phyloP scores from a whole-genome alignment of 2,888 invertebrate genomes.

The Hedya salicella region DNA sequence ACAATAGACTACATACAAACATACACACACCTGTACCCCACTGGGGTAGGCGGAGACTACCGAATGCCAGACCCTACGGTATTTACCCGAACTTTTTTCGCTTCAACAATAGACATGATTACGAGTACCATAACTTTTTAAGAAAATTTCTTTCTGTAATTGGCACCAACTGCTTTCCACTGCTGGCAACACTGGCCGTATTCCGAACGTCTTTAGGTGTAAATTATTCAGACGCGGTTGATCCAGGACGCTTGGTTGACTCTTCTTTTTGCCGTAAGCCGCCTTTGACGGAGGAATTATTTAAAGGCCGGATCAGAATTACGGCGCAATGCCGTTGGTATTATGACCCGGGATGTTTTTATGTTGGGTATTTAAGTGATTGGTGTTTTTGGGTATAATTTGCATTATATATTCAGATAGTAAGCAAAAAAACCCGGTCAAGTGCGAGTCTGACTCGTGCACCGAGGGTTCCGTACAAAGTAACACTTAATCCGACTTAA shows the following conservation, averaged over 20 bases:
- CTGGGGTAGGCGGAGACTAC: too few species aligned
- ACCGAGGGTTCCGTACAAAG: too few species aligned
- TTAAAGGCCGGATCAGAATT: constrained; percentile 68
- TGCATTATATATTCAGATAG: background rate
- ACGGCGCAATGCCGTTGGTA: constrained; percentile 61
- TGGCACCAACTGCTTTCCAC: background rate
- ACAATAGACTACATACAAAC: too few species aligned
- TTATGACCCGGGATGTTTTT: constrained; percentile 32
- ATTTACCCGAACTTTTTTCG: too few species aligned
- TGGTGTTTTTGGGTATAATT: background rate
- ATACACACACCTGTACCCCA: too few species aligned
- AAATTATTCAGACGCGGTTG: constrained; percentile 80
- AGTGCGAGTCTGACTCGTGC: too few species aligned
- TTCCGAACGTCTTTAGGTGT: constrained; percentile 77
- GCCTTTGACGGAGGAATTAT: constrained; percentile 75
- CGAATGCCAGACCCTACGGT: too few species aligned
- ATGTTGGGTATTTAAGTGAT: constrained; percentile 18
- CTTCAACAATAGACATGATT: too few species aligned
- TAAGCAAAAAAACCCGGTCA: too few species aligned
- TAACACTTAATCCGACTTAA: too few species aligned
- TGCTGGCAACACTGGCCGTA: constrained; percentile 46
- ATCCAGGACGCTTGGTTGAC: constrained; percentile 69
- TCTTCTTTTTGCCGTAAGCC: constrained; percentile 73
- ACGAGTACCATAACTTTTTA: too few species aligned
- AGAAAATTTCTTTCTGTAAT: too few species aligned